Evolutionary conservation across 1,140 invertebrate genomes (phyloP), one percentile per base, ranked within the genome.

Genomic region (Brachionus asplanchnoidis): DNA sequence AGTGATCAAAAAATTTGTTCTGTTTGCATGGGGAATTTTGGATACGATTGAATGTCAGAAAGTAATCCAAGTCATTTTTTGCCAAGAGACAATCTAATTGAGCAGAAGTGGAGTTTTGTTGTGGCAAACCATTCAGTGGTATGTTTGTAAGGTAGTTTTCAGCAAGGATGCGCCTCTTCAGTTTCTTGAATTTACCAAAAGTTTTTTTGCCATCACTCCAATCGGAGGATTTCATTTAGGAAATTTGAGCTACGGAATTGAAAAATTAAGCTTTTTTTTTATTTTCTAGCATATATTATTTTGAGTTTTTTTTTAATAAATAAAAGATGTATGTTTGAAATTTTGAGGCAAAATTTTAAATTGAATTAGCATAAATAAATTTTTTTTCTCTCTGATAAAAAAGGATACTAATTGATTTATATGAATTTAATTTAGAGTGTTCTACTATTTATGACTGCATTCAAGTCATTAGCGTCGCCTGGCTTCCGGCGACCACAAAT

Each of bases 1-100:
- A 82, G 36, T 42, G 60, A 8, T 65, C 42, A 14, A 82, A 68
- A 36, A 82, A 82, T 68, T 82, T 36, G 65, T 42, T 65, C 36
- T 82, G 53, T 44, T 17, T 60, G 0, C n/a, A 4, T 12, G 40
- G 53, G 3, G 56, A 28, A 23, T 11, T 60, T 65, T 82, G 14
- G 8, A 82, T 82, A 12, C 42, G 50, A n/a, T 46, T 65, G n/a
- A 82, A 68, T 32, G 53, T 42, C 14, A 82, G 32, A 68, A 82
- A 68, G 26, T 14, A 82, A 14, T 65, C 53, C 2, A 82, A 65
- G 17, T 82, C 53, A 36, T 82, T 65, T 80, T 80, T 65, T 12
- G 26, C 40, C 17, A 80, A 23, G 17, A 73, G 8, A 20, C 36
- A 42, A 42, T 73, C 68, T 0, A 40, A 73, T 8, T 42, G 20